Conservation (phyloP, 2,113 vertebrate genomes). For the Rutilus rutilus region DNA sequence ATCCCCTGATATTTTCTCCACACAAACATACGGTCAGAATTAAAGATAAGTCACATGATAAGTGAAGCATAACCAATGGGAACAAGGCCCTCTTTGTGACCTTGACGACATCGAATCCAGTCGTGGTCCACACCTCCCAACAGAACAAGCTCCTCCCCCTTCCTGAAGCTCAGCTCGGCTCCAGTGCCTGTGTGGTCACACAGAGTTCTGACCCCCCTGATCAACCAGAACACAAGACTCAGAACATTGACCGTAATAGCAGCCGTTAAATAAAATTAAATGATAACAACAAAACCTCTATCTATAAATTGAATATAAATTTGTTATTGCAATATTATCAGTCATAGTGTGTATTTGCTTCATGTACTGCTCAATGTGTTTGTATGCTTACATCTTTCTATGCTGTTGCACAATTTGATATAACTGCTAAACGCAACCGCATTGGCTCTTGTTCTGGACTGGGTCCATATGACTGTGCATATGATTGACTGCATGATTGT, state of each 20-base stretch:
- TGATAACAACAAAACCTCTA: too few relatives aligned
- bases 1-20: slow-evolving; percentile 32
- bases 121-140: slow-evolving; percentile 87
- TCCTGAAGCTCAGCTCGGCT: slow-evolving; percentile 83
- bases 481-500: too few relatives aligned
- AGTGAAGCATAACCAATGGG: slow-evolving; percentile 93
- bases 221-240: slow-evolving; percentile 24
- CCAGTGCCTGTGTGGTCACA: slow-evolving; percentile 83
- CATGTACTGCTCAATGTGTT: too few relatives aligned
- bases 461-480: too few relatives aligned
- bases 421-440: too few relatives aligned
- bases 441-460: too few relatives aligned
- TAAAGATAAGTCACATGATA: slow-evolving; percentile 79
- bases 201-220: slow-evolving; percentile 86
- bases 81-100: slow-evolving; percentile 84
- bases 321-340: too few relatives aligned
- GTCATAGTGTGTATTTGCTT: too few relatives aligned
- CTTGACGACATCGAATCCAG: slow-evolving; percentile 91
- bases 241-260: not conserved
- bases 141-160: slow-evolving; percentile 87
- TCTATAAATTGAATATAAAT: too few relatives aligned
- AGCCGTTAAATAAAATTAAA: too few relatives aligned
- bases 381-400: too few relatives aligned
- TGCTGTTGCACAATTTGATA: too few relatives aligned
- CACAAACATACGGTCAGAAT: slow-evolving; percentile 37